A percentile compares a stretch with the other conserved stretches of the same genome.
Evolutionary conservation across 2,888 invertebrate species (phyloP).

Genomic region (Ochropleura plecta): DNA sequence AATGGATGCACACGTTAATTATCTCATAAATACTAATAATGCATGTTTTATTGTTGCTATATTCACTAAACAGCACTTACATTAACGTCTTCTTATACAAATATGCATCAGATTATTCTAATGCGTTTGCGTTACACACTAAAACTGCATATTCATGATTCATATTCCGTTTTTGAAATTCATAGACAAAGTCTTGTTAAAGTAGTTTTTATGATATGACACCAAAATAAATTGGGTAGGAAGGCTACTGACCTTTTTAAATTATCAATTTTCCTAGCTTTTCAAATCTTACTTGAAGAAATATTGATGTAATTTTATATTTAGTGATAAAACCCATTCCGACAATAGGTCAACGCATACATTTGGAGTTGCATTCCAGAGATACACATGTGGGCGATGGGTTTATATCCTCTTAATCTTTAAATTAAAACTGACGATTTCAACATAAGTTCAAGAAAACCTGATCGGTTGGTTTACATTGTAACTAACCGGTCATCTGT

Average conservation of each 20-base stretch:
- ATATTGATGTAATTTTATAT: slow-evolving; percentile 2
- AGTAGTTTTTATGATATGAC: not conserved
- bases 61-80: slow-evolving; percentile 25
- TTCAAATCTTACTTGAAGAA: slow-evolving; percentile 29
- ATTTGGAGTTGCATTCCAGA: slow-evolving; percentile 43
- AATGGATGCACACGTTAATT: slow-evolving; percentile 26
- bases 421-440: slow-evolving; percentile 15
- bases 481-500: not conserved
- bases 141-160: slow-evolving; percentile 12
- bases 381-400: slow-evolving; percentile 41
- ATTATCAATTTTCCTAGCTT: slow-evolving; percentile 4
- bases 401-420: slow-evolving; percentile 1
- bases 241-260: slow-evolving; percentile 33
- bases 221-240: not conserved
- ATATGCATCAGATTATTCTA: slow-evolving; percentile 3
- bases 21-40: not conserved
- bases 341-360: slow-evolving; percentile 52
- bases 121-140: not conserved
- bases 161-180: slow-evolving; percentile 8
- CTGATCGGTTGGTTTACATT: not conserved
- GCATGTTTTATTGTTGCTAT: slow-evolving; percentile 24
- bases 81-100: slow-evolving; percentile 34
- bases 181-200: not conserved
- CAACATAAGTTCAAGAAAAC: slow-evolving; percentile 17
- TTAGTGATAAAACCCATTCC: slow-evolving; percentile 32